phyloP scores from a whole-genome alignment of 2,113 vertebrate species.

The Pyxicephalus adspersus region DNA sequence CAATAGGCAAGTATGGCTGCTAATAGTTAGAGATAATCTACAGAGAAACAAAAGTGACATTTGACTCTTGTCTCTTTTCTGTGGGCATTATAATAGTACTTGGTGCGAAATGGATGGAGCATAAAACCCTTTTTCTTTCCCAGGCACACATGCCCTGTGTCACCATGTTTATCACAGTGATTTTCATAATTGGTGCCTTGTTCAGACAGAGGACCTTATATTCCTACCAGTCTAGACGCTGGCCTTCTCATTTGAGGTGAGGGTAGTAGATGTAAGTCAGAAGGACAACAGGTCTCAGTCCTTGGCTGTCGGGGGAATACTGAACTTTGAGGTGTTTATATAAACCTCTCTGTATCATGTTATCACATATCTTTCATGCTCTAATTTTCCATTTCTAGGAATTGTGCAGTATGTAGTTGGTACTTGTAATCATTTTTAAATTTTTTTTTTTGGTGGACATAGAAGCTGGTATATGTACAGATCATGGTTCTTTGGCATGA shows the following conservation, averaged over 20 bases:
- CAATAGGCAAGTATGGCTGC: neutral
- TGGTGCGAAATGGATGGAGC: neutral
- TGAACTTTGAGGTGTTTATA: neutral
- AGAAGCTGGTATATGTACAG: too few species aligned
- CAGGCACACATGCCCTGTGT: constrained; percentile 13
- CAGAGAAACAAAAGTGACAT: neutral
- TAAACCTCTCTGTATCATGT: neutral
- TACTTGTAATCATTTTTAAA: too few species aligned
- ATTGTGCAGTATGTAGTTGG: too few species aligned
- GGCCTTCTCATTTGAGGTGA: neutral
- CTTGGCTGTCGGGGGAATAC: neutral
- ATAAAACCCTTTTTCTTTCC: constrained; percentile 36
- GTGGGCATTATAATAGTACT: neutral
- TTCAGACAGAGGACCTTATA: neutral
- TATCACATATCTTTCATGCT: too few species aligned
- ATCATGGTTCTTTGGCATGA: too few species aligned
- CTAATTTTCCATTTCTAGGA: neutral
- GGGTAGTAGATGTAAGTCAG: neutral
- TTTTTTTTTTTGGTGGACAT: too few species aligned
- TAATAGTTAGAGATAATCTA: too few species aligned
- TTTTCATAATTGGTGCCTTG: constrained; percentile 3
- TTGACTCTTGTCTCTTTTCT: neutral
- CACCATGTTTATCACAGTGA: constrained; percentile 3
- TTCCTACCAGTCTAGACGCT: neutral
- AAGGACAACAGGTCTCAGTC: neutral